phyloP scores from a whole-genome alignment of 2,888 invertebrate genomes.

The Cheilosia pagana region DNA sequence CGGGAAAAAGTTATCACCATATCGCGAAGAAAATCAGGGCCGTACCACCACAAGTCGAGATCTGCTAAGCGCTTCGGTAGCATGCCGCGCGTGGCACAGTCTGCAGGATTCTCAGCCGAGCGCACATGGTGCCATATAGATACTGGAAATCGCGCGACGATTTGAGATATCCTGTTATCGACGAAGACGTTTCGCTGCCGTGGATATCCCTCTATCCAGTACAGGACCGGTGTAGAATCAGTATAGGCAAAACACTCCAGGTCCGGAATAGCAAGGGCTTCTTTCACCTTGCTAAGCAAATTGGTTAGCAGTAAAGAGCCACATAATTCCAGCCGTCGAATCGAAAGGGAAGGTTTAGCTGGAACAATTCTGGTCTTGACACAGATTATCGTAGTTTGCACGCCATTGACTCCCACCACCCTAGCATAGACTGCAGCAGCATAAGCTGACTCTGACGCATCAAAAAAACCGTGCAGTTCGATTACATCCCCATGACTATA shows the following conservation, averaged over 20 bases:
- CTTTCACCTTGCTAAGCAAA: neutral
- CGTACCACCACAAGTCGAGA: neutral
- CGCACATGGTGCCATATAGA: conserved; percentile 16
- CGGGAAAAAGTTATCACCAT: too few relatives aligned
- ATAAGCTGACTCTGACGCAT: conserved; percentile 31
- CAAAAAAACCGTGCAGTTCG: conserved; percentile 37
- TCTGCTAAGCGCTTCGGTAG: neutral
- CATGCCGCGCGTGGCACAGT: conserved; percentile 5
- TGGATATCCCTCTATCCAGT: neutral
- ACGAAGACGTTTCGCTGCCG: neutral
- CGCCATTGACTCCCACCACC: neutral
- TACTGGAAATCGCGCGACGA: neutral
- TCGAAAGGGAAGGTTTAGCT: neutral
- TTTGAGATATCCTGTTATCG: neutral
- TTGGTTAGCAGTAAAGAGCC: conserved; percentile 6
- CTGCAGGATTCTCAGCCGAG: conserved; percentile 15
- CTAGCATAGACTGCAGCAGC: conserved; percentile 32
- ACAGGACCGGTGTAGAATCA: neutral
- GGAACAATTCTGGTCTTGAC: conserved; percentile 8
- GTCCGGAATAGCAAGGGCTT: neutral
- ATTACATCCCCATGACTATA: neutral
- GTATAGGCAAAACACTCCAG: neutral
- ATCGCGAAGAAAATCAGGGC: neutral
- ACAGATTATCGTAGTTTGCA: conserved; percentile 55
- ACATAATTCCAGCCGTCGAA: conserved; percentile 12